Conservation (phyloP, 37 sponge, comb jelly and placozoan species). For the Theonella swinhoei region DNA sequence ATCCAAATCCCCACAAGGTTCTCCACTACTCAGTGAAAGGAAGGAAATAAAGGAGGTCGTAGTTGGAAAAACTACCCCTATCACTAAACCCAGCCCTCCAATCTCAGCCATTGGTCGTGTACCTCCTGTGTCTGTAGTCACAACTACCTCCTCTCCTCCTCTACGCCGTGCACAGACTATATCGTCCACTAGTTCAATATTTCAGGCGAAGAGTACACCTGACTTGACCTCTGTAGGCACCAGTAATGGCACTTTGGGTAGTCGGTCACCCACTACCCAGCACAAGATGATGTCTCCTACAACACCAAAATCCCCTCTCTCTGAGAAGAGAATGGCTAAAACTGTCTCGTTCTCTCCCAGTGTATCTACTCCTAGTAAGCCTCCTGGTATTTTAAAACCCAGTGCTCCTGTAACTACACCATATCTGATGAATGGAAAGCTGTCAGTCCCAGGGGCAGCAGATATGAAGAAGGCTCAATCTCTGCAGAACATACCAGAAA, state of each 20-base stretch:
- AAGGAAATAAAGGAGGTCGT: constrained; percentile 22
- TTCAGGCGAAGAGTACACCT: neutral
- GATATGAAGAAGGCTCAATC: constrained; percentile 8
- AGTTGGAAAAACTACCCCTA: neutral
- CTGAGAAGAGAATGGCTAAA: neutral
- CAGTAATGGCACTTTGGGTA: neutral
- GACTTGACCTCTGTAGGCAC: neutral
- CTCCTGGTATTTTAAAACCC: neutral
- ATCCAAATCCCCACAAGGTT: neutral
- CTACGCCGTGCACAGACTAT: neutral
- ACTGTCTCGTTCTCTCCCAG: neutral
- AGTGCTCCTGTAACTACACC: neutral
- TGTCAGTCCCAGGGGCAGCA: neutral
- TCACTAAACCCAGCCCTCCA: neutral
- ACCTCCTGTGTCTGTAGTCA: neutral
- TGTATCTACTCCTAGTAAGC: neutral
- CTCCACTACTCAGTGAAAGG: neutral
- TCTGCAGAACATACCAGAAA: constrained; percentile 14
- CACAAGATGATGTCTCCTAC: neutral
- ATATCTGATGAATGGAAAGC: neutral
- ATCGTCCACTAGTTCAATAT: neutral
- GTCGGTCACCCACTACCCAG: neutral
- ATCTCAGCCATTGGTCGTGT: neutral
- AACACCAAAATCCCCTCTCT: neutral
- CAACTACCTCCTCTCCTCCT: neutral